These are phyloP conservation scores for Gadus chalcogrammus DNA, from an alignment of 2,113 vertebrate species.

Conservation along the genomic window DNA sequence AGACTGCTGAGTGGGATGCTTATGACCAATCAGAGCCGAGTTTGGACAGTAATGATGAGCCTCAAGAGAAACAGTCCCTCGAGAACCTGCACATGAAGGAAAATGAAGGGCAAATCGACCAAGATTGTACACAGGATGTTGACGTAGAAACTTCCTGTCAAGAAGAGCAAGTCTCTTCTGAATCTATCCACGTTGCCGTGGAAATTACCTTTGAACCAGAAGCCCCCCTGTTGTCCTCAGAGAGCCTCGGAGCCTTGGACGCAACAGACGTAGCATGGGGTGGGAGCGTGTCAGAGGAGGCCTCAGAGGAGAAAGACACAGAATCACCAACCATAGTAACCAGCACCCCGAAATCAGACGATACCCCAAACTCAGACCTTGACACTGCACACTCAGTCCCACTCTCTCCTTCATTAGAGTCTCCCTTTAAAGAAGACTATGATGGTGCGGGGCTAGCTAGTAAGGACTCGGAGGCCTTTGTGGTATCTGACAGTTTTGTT, in stretches of 20 bases:
- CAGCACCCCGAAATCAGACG: constrained; percentile 55
- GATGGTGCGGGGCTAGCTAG: constrained; percentile 41
- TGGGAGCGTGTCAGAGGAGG: constrained; percentile 28
- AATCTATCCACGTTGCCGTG: constrained; percentile 18
- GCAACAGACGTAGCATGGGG: constrained; percentile 26
- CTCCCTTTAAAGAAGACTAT: constrained; percentile 31
- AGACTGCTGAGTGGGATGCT: constrained; percentile 52
- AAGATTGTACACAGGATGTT: constrained; percentile 48
- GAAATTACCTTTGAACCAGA: constrained; percentile 36
- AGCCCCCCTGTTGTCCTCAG: constrained; percentile 28
- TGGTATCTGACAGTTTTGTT: constrained; percentile 76
- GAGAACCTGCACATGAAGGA: constrained; percentile 32
- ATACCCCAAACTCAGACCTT: constrained; percentile 1
- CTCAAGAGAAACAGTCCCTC: constrained; percentile 39
- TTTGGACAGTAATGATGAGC: constrained; percentile 47
- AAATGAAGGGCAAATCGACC: constrained; percentile 35
- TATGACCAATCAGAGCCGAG: constrained; percentile 57
- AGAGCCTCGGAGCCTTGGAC: constrained; percentile 12
- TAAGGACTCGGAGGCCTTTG: constrained; percentile 64
- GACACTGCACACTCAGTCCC: constrained; percentile 27
- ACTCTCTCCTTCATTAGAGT: constrained; percentile 32
- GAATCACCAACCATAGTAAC: constrained; percentile 29
- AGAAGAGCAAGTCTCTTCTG: constrained; percentile 40
- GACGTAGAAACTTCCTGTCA: constrained; percentile 40
- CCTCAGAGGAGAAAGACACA: constrained; percentile 21